Base-by-base conservation (phyloP, 2,888 invertebrate genomes). In the Pollenia amentaria region DNA sequence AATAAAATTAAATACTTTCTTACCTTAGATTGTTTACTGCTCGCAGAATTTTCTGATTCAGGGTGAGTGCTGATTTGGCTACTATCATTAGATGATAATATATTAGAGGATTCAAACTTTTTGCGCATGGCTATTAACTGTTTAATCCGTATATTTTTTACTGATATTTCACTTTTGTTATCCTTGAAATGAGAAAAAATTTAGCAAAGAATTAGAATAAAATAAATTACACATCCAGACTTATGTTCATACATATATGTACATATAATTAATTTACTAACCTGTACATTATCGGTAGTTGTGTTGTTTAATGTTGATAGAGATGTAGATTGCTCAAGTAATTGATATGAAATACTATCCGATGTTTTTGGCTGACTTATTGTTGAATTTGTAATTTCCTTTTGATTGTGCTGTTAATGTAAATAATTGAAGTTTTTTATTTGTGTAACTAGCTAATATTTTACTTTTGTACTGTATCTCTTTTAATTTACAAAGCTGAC, bases 101-200 rank as follows among this genome's bases (percentile, higher is more conserved):
- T 14, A 7, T 67, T 18, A 18, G 75, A 72, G 0, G 81, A 48
- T 38, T 48, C 51, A 21, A 64, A 29, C 10, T 73, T 76, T 73
- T 70, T 88, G 2, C 83, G 82, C 53, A 87, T 72, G 42, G 82
- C 87, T 55, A 73, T 53, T 46, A 88, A 62, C 12, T 81, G 82
- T 7, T 85, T 81, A 1, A 83, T 60, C 14, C 83, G 73, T 69
- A 55, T n/a, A 48, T 76, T 87, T 64, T 75, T 77, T 6, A 48
- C 69, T 7, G 83, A 79, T 21, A 70, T 46, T 42, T 72, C 78
- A 70, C 76, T 79, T 48, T 65, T 38, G 16, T 60, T 82, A 3
- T 57, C 79, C 80, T 88, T 51, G 11, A 72, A 77, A 57, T 53
- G 40, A 40, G 3, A 65, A 2, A 44, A n/a, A 53, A n/a, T 51